Evolutionary conservation across 1,140 invertebrate species (phyloP).

Genomic region (Panagrolaimus sp.): DNA sequence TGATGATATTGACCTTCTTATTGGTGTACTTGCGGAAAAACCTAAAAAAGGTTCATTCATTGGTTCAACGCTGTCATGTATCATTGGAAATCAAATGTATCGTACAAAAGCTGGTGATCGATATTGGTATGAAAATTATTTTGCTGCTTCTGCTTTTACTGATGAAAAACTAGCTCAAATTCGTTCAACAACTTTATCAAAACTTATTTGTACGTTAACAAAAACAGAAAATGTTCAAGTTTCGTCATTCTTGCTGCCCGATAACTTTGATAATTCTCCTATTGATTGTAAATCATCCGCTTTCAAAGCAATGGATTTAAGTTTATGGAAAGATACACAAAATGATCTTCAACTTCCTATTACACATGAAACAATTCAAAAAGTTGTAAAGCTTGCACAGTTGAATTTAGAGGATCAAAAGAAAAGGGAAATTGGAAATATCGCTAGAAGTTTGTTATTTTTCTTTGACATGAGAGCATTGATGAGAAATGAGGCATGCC

Average conservation of each 20-base stretch:
- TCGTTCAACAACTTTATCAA: slow-evolving; percentile 67
- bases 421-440: slow-evolving; percentile 36
- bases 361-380: slow-evolving; percentile 36
- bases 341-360: slow-evolving; percentile 34
- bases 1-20: slow-evolving; percentile 73
- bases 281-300: slow-evolving; percentile 30
- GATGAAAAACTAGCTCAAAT: slow-evolving; percentile 69
- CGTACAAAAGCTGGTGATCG: slow-evolving; percentile 44
- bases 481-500: too few species aligned
- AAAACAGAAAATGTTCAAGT: slow-evolving; percentile 64
- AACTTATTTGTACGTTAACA: slow-evolving; percentile 74
- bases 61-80: slow-evolving; percentile 75
- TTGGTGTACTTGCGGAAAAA: slow-evolving; percentile 72
- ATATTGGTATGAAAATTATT: slow-evolving; percentile 56
- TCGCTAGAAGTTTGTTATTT: slow-evolving; percentile 27
- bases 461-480: too few species aligned
- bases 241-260: slow-evolving; percentile 60
- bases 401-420: slow-evolving; percentile 40
- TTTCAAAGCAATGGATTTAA: slow-evolving; percentile 23
- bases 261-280: slow-evolving; percentile 39
- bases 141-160: slow-evolving; percentile 65
- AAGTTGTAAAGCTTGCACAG: slow-evolving; percentile 41
- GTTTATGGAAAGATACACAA: slow-evolving; percentile 37
- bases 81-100: slow-evolving; percentile 76
- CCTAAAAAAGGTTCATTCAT: slow-evolving; percentile 66